Evolutionary conservation across 1,140 invertebrate species (phyloP).

Genomic region (Agraylea sexmaculata): DNA sequence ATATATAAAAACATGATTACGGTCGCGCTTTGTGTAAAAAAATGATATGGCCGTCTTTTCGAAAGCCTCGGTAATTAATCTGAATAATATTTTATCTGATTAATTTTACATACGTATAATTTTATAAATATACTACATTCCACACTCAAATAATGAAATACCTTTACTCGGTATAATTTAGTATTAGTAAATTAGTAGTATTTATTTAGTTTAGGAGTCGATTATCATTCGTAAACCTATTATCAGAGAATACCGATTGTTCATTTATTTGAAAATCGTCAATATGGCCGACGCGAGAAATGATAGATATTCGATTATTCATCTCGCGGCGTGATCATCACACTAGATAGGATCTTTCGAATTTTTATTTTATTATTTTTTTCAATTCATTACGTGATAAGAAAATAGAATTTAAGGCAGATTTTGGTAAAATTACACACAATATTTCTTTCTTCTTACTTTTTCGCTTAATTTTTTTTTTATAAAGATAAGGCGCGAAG

Average conservation of each 20-base stretch:
- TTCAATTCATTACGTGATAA: slow-evolving; percentile 26
- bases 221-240: no score
- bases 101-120: no score
- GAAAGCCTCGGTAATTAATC: no score
- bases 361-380: slow-evolving; percentile 5
- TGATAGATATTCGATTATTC: slow-evolving; percentile 21
- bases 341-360: slow-evolving; percentile 24
- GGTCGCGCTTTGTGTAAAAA: no score
- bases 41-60: no score
- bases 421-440: slow-evolving; percentile 52
- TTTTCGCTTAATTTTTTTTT: slow-evolving; percentile 34
- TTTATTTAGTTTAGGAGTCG: neutral
- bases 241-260: neutral
- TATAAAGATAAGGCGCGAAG: slow-evolving; percentile 58
- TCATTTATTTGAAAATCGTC: neutral
- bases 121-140: slow-evolving; percentile 40
- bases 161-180: slow-evolving; percentile 19
- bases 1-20: no score
- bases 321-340: slow-evolving; percentile 27
- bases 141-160: slow-evolving; percentile 28
- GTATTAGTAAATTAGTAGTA: slow-evolving; percentile 6
- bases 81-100: no score
- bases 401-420: slow-evolving; percentile 57
- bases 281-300: neutral
- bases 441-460: slow-evolving; percentile 35